Evolutionary conservation across 1,140 invertebrate species (phyloP).

Genomic region (Pachyrhynchus sulphureomaculatus): DNA sequence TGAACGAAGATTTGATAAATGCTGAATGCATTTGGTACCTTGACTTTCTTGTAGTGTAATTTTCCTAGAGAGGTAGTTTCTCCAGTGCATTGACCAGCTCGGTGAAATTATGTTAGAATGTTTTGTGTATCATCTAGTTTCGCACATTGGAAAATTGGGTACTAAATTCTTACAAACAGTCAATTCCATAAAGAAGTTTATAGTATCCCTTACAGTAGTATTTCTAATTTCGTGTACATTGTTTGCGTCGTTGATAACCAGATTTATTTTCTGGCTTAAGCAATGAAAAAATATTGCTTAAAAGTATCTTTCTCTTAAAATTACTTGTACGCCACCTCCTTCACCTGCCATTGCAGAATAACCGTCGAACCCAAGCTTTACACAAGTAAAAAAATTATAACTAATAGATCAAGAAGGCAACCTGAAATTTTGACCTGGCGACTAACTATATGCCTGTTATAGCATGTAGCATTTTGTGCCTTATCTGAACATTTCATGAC

Average conservation of each 20-base stretch:
- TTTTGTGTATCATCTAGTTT: constrained; percentile 34
- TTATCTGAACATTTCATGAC: no score
- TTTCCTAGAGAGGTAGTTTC: constrained; percentile 14
- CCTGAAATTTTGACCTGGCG: no score
- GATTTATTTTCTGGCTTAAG: constrained; percentile 48
- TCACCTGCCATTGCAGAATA: constrained; percentile 45
- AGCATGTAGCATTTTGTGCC: no score
- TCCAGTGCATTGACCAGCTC: constrained; percentile 25
- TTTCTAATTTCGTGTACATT: constrained; percentile 44
- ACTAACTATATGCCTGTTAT: no score
- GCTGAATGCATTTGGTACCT: constrained; percentile 26
- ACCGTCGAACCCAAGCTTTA: constrained; percentile 39
- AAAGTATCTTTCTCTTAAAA: constrained; percentile 45
- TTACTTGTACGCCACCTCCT: constrained; percentile 43
- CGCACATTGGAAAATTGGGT: constrained; percentile 17
- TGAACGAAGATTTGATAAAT: constrained; percentile 5
- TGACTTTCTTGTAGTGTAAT: constrained; percentile 21
- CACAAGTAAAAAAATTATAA: no score
- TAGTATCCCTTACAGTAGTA: constrained; percentile 41
- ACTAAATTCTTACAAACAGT: constrained; percentile 16
- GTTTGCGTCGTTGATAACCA: constrained; percentile 48
- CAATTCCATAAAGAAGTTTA: constrained; percentile 41
- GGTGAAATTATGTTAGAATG: constrained; percentile 35
- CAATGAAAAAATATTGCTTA: constrained; percentile 50
- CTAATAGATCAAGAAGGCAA: no score